Conservation (phyloP, 1,140 invertebrate genomes). For the Eurosta solidaginis region DNA sequence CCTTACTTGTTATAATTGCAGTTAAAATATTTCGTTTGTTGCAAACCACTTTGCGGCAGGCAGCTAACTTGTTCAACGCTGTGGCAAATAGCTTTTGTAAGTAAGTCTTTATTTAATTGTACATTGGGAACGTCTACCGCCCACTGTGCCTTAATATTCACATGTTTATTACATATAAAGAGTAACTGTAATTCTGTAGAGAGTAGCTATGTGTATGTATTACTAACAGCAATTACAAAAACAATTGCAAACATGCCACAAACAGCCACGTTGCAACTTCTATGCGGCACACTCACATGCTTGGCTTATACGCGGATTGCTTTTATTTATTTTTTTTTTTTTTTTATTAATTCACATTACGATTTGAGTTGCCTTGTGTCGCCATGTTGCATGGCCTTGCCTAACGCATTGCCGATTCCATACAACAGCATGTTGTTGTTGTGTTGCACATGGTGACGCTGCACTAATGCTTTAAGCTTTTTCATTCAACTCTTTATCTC, state of each 20-base stretch:
- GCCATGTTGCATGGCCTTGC: slow-evolving; percentile 11
- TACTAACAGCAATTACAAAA: background rate
- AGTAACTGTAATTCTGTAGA: background rate
- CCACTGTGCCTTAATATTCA: background rate
- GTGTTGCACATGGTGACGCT: background rate
- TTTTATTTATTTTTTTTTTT: background rate
- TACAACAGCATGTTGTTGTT: background rate
- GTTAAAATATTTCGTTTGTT: background rate
- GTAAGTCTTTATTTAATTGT: background rate
- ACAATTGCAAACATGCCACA: background rate
- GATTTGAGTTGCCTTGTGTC: background rate
- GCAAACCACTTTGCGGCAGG: background rate
- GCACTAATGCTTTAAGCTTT: background rate
- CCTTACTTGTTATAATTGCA: slow-evolving; percentile 11
- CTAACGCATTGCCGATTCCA: background rate
- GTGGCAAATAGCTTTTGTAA: background rate
- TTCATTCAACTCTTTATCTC: background rate
- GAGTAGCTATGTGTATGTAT: no score
- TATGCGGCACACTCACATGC: no score
- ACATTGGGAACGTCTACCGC: background rate
- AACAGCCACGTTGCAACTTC: no score
- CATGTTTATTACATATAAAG: background rate
- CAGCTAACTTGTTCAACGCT: background rate
- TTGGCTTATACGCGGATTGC: background rate
- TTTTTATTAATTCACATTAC: slow-evolving; percentile 20